Conservation (phyloP, 1,140 invertebrate genomes). For the Apocrypta bakeri region DNA sequence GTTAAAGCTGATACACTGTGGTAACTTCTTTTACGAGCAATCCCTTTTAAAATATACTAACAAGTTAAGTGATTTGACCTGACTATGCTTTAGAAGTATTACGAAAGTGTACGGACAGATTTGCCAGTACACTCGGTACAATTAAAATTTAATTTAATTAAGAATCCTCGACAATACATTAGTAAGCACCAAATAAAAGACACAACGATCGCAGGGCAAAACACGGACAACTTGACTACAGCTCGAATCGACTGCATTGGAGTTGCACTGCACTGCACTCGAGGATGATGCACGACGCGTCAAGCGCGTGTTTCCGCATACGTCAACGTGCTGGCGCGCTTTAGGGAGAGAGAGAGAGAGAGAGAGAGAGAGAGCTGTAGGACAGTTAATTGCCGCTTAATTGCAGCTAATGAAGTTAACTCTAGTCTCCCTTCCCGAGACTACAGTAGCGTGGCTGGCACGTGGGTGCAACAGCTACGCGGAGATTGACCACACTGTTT, state of each 20-base stretch:
- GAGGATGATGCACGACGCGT: slow-evolving; percentile 57
- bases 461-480: slow-evolving; percentile 7
- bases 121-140: too few species aligned
- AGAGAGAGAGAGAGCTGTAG: background rate
- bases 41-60: background rate
- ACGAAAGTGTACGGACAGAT: background rate
- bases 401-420: slow-evolving; percentile 69
- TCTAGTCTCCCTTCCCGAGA: slow-evolving; percentile 41
- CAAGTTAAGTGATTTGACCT: background rate
- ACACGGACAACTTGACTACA: background rate
- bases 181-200: background rate
- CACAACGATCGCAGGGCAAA: background rate
- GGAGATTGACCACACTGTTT: slow-evolving; percentile 57
- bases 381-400: slow-evolving; percentile 67
- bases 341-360: too few species aligned
- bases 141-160: background rate
- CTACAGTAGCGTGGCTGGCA: slow-evolving; percentile 52
- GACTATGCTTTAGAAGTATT: background rate
- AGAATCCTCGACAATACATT: background rate
- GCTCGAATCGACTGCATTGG: background rate
- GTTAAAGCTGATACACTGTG: background rate
- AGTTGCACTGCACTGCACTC: slow-evolving; percentile 29
- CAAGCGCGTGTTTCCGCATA: slow-evolving; percentile 42
- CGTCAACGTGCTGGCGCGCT: slow-evolving; percentile 28
- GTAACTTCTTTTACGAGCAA: background rate